These are phyloP conservation scores for Biston betularia DNA, from an alignment of 2,888 invertebrate species.

Conservation along the genomic window DNA sequence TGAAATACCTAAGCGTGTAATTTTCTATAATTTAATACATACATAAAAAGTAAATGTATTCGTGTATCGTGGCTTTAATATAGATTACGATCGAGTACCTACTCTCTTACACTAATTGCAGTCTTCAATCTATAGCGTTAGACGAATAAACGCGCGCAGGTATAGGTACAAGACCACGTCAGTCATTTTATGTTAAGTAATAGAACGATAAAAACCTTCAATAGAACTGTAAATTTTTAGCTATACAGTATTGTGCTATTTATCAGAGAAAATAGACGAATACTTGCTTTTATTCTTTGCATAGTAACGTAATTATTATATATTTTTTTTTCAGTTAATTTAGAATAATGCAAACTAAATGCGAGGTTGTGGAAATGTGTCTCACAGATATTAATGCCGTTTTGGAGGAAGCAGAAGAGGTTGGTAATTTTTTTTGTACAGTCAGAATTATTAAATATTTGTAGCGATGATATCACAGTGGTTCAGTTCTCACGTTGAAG, in stretches of 20 bases:
- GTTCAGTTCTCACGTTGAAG: no score
- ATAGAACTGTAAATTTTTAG: neutral
- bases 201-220: neutral
- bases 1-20: no score
- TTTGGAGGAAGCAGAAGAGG: constrained; percentile 69
- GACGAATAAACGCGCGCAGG: no score
- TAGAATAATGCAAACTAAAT: constrained; percentile 56
- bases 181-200: neutral
- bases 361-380: constrained; percentile 54
- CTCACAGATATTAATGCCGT: constrained; percentile 62
- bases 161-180: constrained; percentile 17
- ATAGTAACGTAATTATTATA: neutral
- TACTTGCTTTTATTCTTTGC: neutral
- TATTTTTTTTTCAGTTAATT: constrained; percentile 32
- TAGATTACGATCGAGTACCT: no score
- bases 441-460: neutral
- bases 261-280: neutral
- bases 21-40: neutral
- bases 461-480: no score
- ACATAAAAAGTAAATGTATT: neutral
- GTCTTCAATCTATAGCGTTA: neutral
- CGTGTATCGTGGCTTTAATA: no score
- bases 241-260: neutral
- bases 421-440: constrained; percentile 38
- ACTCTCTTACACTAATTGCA: neutral